Conservation (phyloP, 2,888 invertebrate species). For the Minunthozetes semirufus region DNA sequence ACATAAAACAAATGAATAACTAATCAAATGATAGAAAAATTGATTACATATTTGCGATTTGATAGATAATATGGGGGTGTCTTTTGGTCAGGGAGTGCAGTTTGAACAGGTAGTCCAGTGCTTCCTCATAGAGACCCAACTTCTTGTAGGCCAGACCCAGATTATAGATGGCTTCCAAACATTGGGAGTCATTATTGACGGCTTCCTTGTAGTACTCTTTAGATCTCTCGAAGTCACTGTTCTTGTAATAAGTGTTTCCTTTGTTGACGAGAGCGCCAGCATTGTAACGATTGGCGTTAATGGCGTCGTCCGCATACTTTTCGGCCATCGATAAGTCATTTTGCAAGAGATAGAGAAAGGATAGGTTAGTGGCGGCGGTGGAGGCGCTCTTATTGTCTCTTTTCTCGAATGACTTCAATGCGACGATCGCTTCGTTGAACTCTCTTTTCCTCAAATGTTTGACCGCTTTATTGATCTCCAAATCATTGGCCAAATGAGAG, state of each 20-base stretch:
- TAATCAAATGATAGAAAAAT: background rate
- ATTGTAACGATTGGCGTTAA: conserved; percentile 67
- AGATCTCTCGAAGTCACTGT: conserved; percentile 63
- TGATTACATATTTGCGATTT: conserved; percentile 62
- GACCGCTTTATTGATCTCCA: conserved; percentile 84
- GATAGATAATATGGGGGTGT: conserved; percentile 67
- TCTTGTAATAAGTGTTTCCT: conserved; percentile 68
- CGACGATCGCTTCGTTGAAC: conserved; percentile 68
- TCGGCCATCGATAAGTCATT: conserved; percentile 70
- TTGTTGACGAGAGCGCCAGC: conserved; percentile 76
- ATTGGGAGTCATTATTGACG: conserved; percentile 68
- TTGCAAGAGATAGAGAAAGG: conserved; percentile 74
- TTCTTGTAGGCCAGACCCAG: conserved; percentile 65
- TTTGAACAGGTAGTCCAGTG: conserved; percentile 71
- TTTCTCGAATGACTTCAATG: conserved; percentile 72
- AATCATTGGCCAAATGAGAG: conserved; percentile 70
- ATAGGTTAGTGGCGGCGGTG: conserved; percentile 72
- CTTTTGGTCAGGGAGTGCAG: conserved; percentile 63
- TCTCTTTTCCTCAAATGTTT: conserved; percentile 75
- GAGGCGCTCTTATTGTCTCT: conserved; percentile 74
- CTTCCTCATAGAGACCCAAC: conserved; percentile 63
- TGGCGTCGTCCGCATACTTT: conserved; percentile 65
- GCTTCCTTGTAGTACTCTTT: conserved; percentile 66
- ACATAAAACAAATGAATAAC: background rate
- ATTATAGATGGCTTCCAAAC: conserved; percentile 76